Base-by-base conservation (phyloP, 1,140 invertebrate species). In the Diplogasteroides magnus region DNA sequence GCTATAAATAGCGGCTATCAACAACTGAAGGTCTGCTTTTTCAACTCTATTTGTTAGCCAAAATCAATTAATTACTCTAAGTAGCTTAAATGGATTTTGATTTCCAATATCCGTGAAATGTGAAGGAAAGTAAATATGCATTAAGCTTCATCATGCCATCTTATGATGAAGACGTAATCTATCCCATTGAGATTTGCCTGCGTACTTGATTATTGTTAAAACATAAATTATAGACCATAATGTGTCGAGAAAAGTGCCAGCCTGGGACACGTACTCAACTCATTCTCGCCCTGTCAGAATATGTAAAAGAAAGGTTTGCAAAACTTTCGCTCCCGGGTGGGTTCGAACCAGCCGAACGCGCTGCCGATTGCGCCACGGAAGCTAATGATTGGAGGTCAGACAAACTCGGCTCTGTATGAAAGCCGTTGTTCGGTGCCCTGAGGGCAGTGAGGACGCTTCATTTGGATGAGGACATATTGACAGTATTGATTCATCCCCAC, bases 321-420 rank as follows among this genome's bases (percentile, higher is more conserved):
- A 19, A 48, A 48, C 6, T 19, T 48, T 48, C 19, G 37, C 19
- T 48, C 37, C 19, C 37, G 19, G 67, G 67, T 68, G 67, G 67
- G 31, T 63, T 68, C 37, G 67, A 68, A 68, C 67, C 67, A 68
- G 67, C 67, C 67, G 67, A 68, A 68, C 67, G 67, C 67, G 67
- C 67, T 68, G n/a, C n/a, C n/a, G n/a, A n/a, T n/a, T n/a, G n/a
- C n/a, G n/a, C n/a, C n/a, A n/a, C n/a, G n/a, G n/a, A n/a, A n/a
- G n/a, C n/a, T n/a, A n/a, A 48, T 48, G 6, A 11, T 48, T 48
- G 37, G 13, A 71, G 67, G 31, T 71, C 64, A 23, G 70, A 72
- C 27, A 61, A 55, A 59, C 48, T 72, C 1, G 70, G 70, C 13
- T 65, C 61, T 19, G 70, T 64, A 25, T 72, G 66, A 60, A 72